A percentile compares a stretch with the other conserved stretches of the same genome.
phyloP scores from a whole-genome alignment of 2,888 invertebrate species.

The Troides oblongomaculatus region DNA sequence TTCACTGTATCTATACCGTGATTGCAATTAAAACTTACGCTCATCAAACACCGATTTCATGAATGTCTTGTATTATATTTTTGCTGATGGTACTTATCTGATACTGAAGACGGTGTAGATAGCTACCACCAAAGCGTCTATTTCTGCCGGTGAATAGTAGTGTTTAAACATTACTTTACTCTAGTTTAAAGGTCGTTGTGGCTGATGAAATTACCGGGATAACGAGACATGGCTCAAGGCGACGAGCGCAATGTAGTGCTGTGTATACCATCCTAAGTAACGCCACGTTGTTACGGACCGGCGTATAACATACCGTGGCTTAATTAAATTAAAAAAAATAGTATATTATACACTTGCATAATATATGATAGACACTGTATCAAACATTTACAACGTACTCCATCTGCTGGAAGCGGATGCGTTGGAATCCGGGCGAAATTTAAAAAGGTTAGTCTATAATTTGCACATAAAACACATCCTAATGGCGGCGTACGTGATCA shows the following conservation, averaged over 20 bases:
- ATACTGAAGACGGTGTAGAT: no score
- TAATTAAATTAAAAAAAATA: not conserved
- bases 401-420: conserved; percentile 57
- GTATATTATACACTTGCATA: conserved; percentile 34
- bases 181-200: no score
- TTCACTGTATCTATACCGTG: conserved; percentile 51
- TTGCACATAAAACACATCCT: conserved; percentile 80
- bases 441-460: conserved; percentile 78
- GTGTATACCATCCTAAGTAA: no score
- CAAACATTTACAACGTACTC: conserved; percentile 72
- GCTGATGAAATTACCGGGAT: no score
- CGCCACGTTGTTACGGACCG: no score
- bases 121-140: no score
- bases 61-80: not conserved
- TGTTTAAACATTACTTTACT: no score
- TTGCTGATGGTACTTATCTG: no score
- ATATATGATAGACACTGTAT: conserved; percentile 34
- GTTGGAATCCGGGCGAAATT: conserved; percentile 60
- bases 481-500: conserved; percentile 77
- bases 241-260: no score
- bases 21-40: conserved; percentile 61
- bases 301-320: no score
- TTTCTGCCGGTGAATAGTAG: no score
- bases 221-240: no score
- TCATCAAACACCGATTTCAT: conserved; percentile 15